These are phyloP conservation scores for Graphium colonna DNA, from an alignment of 2,888 invertebrate genomes.

Conservation along the genomic window DNA sequence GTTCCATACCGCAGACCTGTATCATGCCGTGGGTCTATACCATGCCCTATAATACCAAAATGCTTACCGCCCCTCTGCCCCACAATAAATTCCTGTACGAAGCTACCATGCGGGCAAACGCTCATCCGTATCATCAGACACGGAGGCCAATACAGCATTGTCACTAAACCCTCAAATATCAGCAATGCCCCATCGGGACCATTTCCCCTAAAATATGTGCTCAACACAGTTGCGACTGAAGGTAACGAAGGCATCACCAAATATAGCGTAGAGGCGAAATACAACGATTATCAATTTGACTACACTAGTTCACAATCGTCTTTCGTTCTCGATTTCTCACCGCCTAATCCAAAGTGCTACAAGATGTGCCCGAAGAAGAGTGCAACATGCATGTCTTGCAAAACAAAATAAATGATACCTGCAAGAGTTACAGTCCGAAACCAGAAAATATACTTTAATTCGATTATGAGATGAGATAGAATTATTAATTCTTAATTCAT, in stretches of 20 bases:
- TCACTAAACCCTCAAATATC: conserved; percentile 62
- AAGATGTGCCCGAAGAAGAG: conserved; percentile 56
- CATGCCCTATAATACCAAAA: too few relatives aligned
- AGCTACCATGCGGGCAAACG: conserved; percentile 42
- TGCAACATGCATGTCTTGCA: conserved; percentile 40
- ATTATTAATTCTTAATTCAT: too few relatives aligned
- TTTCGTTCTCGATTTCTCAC: conserved; percentile 66
- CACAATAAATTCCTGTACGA: conserved; percentile 44
- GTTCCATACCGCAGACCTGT: too few relatives aligned
- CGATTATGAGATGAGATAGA: too few relatives aligned
- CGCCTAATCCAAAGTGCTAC: conserved; percentile 54
- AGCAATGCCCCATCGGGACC: conserved; percentile 64
- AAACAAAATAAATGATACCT: conserved; percentile 16
- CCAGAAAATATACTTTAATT: too few relatives aligned
- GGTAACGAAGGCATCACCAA: conserved; percentile 33
- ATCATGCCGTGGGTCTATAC: too few relatives aligned
- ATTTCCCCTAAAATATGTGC: conserved; percentile 66
- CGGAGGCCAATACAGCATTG: conserved; percentile 61
- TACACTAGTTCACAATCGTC: conserved; percentile 68
- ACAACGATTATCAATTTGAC: conserved; percentile 67
- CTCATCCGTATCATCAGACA: conserved; percentile 62
- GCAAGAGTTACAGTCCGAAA: not conserved
- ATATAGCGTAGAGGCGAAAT: conserved; percentile 68
- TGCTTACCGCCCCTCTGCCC: conserved; percentile 44
- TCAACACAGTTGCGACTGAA: conserved; percentile 42